These are phyloP conservation scores for Staurois parvus DNA, from an alignment of 2,797 vertebrate species.

Conservation along the genomic window DNA sequence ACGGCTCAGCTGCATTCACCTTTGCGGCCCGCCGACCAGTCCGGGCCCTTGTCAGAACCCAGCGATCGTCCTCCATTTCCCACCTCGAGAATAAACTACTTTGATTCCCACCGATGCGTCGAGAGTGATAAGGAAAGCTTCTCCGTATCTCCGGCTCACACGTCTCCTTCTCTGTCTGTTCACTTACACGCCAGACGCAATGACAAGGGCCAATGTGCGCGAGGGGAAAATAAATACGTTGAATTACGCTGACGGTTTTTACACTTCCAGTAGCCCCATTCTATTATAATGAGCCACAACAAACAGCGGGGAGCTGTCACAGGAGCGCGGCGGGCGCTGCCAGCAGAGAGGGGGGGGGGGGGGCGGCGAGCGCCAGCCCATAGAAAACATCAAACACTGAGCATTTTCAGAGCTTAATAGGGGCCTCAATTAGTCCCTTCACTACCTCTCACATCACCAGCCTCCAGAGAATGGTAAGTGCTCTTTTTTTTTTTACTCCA, in stretches of 20 bases:
- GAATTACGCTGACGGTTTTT: conserved; percentile 45
- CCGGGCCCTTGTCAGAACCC: too few species aligned
- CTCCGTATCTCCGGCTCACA: neutral
- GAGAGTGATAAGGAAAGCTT: neutral
- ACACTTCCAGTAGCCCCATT: conserved; percentile 43
- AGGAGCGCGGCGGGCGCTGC: conserved; percentile 19
- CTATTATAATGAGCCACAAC: conserved; percentile 60
- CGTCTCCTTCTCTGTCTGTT: neutral
- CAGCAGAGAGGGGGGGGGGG: neutral
- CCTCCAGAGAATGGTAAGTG: conserved; percentile 53
- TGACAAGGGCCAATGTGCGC: conserved; percentile 36
- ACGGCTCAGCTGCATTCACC: too few species aligned
- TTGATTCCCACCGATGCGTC: neutral
- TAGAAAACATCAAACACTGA: conserved; percentile 59
- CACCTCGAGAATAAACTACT: neutral
- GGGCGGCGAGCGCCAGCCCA: conserved; percentile 18
- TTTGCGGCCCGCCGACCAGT: too few species aligned
- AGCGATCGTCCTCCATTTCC: too few species aligned
- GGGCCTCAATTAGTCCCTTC: conserved; percentile 60
- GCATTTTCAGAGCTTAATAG: conserved; percentile 58
- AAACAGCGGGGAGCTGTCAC: conserved; percentile 51
- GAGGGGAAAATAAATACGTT: conserved; percentile 41
- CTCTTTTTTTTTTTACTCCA: conserved; percentile 11
- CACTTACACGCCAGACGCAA: conserved; percentile 21
- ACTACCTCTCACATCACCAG: conserved; percentile 51